Evolutionary conservation across 1,140 invertebrate species (phyloP), one percentile per base, ranked within the genome.

Genomic region (Mamestra configurata): DNA sequence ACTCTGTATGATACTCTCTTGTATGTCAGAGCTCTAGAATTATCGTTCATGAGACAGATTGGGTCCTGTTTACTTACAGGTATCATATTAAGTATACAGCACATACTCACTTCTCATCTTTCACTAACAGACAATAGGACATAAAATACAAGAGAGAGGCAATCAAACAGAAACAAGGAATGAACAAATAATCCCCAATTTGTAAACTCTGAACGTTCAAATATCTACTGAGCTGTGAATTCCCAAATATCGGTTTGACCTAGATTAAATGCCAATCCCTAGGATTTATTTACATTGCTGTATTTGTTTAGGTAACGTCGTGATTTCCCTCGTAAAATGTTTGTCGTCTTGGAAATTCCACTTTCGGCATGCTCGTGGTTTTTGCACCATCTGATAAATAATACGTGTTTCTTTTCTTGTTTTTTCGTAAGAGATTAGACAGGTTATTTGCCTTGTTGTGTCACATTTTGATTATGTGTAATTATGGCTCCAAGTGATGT

Each of bases 241-340:
- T 53, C 71, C 82, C 76, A 77, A 84, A 82, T 84, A 84, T 82
- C 83, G 77, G 79, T 77, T 76, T 84, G 83, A 82, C 83, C 83
- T 80, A 84, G 81, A 84, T 84, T 82, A 79, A 84, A 84, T 77
- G 46, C 59, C 73, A 76, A 75, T 76, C 49, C 8, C 73, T 61
- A 76, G 57, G 22, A 51, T 64, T 76, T 64, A 76, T 64, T 70
- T 70, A 49, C 40, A 46, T 68, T 8, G 40, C 7, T 6, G 57
- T 61, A 61, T 76, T 76, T 76, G 43, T 76, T 76, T 64, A 64
- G 57, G 73, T 20, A 15, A 20, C 15, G 31, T 20, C 4, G 13
- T 61, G 22, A 43, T 49, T 76, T 24, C 49, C n/a, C 13, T 22
- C n/a, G 20, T 68, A 2, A 15, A 64, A 59, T 15, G 3, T 27